These are phyloP conservation scores for Camponotus pennsylvanicus DNA, from an alignment of 1,140 invertebrate species.

Conservation along the genomic window DNA sequence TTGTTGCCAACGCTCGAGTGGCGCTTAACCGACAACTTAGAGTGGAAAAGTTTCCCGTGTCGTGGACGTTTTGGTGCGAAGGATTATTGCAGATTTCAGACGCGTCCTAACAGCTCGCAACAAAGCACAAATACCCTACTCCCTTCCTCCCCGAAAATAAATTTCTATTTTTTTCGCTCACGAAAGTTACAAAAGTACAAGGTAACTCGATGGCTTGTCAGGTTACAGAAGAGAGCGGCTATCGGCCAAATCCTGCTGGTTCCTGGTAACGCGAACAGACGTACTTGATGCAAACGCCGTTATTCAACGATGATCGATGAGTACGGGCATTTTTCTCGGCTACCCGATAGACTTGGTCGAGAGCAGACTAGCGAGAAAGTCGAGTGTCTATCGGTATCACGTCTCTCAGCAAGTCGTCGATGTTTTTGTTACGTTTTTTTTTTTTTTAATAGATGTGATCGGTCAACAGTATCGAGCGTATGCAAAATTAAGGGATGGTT, in stretches of 20 bases:
- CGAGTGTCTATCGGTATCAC: conserved; percentile 45
- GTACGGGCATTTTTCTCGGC: conserved; percentile 48
- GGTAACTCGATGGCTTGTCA: conserved; percentile 38
- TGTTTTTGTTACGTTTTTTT: conserved; percentile 28
- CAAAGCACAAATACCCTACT: neutral
- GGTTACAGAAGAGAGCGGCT: conserved; percentile 18
- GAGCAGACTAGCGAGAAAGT: conserved; percentile 29
- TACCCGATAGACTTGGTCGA: conserved; percentile 49
- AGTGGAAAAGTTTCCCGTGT: conserved; percentile 43
- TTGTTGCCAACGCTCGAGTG: neutral
- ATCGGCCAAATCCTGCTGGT: conserved; percentile 36
- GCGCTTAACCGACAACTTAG: conserved; percentile 44
- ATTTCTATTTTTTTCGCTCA: conserved; percentile 25
- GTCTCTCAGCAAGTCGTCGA: conserved; percentile 30
- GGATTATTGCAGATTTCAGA: conserved; percentile 56
- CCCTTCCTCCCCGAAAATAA: conserved; percentile 8
- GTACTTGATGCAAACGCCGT: conserved; percentile 55
- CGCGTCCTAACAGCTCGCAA: conserved; percentile 27
- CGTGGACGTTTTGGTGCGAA: conserved; percentile 26
- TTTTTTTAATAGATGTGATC: neutral
- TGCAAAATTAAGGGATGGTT: neutral
- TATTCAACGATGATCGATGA: conserved; percentile 61
- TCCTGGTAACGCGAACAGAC: conserved; percentile 47
- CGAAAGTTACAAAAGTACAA: conserved; percentile 23
- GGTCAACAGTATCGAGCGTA: neutral